phyloP scores from a whole-genome alignment of 2,797 vertebrate genomes.

The Limosa lapponica region DNA sequence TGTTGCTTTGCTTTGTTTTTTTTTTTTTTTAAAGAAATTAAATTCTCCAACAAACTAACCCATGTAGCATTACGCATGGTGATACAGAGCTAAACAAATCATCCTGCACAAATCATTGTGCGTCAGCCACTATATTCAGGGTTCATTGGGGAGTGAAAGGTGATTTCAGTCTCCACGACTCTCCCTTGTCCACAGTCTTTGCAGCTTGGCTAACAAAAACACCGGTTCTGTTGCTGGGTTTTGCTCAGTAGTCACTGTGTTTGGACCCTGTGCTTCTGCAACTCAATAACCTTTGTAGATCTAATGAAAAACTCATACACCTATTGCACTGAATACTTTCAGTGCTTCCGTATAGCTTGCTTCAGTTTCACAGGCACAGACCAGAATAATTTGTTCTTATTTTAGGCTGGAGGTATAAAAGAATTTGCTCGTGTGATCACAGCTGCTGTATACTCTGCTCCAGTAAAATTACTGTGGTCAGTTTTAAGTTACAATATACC shows the following conservation, averaged over 20 bases:
- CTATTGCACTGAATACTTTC: not conserved
- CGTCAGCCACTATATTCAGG: not conserved
- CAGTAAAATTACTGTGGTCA: not conserved
- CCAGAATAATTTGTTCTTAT: not conserved
- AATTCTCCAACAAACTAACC: not conserved
- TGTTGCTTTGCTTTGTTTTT: not conserved
- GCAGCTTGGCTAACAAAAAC: not conserved
- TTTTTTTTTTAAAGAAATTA: not conserved
- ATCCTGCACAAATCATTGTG: not conserved
- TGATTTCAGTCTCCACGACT: not conserved
- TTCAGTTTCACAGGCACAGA: not conserved
- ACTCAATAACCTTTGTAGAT: not conserved
- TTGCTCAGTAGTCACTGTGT: not conserved
- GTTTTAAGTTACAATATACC: not conserved
- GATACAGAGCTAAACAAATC: not conserved
- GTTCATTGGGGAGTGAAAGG: not conserved
- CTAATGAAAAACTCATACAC: not conserved
- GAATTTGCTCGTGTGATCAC: not conserved
- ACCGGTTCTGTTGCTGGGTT: fast-evolving
- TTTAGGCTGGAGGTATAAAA: not conserved
- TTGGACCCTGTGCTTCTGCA: not conserved
- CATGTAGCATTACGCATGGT: not conserved
- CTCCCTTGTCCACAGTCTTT: not conserved
- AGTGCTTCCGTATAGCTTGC: not conserved
- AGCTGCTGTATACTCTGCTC: not conserved